Conservation (phyloP, 2,888 invertebrate species). For the Phragmatobia fuliginosa region DNA sequence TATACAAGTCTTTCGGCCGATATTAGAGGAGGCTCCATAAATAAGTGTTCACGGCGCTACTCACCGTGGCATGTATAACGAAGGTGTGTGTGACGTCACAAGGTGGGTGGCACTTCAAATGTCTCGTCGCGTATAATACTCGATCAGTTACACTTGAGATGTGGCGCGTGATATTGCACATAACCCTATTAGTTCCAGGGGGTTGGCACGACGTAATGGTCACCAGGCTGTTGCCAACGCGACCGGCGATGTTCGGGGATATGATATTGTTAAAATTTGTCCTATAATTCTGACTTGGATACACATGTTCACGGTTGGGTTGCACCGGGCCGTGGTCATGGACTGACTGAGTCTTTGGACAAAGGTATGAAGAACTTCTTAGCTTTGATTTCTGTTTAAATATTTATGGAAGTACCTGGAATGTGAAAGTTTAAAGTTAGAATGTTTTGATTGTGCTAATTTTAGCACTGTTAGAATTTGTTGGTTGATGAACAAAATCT, state of each 20-base stretch:
- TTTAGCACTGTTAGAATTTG: no score
- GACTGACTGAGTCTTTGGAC: not conserved
- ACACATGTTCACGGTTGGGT: not conserved
- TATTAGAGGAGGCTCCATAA: conserved; percentile 1
- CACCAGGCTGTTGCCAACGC: not conserved
- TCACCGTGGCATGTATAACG: conserved; percentile 3
- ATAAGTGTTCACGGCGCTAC: not conserved
- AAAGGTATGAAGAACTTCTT: not conserved
- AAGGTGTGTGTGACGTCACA: conserved; percentile 10
- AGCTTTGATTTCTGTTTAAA: no score
- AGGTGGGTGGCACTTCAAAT: conserved; percentile 1
- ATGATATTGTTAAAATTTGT: not conserved
- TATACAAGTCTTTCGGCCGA: not conserved
- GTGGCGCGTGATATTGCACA: conserved; percentile 17
- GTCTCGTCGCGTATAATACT: conserved; percentile 1
- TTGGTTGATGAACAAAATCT: no score
- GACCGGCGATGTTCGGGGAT: not conserved
- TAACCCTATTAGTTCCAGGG: conserved; percentile 7
- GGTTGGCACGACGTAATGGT: not conserved
- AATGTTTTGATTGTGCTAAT: not conserved
- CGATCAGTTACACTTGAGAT: conserved; percentile 14
- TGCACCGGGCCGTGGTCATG: not conserved
- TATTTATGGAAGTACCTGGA: not conserved
- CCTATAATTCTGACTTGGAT: no score
- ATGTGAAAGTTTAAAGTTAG: not conserved